phyloP scores from a whole-genome alignment of 2,113 vertebrate species.

The Halichoeres trimaculatus region DNA sequence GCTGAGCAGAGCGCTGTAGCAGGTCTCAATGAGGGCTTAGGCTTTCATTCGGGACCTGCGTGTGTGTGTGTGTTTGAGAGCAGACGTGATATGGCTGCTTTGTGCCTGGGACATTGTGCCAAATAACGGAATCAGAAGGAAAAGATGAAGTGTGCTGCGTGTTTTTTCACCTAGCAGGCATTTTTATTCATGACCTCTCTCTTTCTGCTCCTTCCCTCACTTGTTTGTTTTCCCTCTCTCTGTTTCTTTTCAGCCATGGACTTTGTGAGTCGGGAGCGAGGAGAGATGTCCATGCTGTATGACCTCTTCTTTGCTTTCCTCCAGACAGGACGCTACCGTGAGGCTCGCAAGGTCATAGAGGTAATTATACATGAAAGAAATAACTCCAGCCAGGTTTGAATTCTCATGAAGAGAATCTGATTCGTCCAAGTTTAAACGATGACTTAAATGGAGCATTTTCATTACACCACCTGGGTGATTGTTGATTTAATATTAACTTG shows the following conservation, averaged over 20 bases:
- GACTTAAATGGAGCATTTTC: too few species aligned
- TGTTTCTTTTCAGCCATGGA: conserved; percentile 87
- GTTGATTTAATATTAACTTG: too few species aligned
- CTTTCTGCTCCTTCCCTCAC: conserved; percentile 27
- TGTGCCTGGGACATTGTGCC: conserved; percentile 48
- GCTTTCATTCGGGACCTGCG: conserved; percentile 40
- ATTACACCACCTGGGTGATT: too few species aligned
- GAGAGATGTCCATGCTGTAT: conserved; percentile 94
- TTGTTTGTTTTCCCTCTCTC: not conserved
- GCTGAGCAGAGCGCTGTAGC: conserved; percentile 65
- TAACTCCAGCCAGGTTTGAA: not conserved
- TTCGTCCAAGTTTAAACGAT: too few species aligned
- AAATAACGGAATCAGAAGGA: conserved; percentile 51
- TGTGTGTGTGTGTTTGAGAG: conserved; percentile 42
- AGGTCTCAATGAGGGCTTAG: conserved; percentile 60
- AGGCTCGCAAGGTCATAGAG: conserved; percentile 97
- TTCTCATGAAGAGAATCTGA: not conserved
- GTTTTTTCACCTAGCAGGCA: conserved; percentile 35
- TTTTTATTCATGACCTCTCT: conserved; percentile 40
- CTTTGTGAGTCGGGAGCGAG: conserved; percentile 88
- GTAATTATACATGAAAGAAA: conserved; percentile 70
- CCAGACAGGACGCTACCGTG: conserved; percentile 90
- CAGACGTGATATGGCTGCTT: conserved; percentile 43
- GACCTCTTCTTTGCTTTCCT: conserved; percentile 96
- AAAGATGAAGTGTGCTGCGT: conserved; percentile 19